Evolutionary conservation across 1,140 invertebrate species (phyloP).

Genomic region (Odontomachus brunneus): DNA sequence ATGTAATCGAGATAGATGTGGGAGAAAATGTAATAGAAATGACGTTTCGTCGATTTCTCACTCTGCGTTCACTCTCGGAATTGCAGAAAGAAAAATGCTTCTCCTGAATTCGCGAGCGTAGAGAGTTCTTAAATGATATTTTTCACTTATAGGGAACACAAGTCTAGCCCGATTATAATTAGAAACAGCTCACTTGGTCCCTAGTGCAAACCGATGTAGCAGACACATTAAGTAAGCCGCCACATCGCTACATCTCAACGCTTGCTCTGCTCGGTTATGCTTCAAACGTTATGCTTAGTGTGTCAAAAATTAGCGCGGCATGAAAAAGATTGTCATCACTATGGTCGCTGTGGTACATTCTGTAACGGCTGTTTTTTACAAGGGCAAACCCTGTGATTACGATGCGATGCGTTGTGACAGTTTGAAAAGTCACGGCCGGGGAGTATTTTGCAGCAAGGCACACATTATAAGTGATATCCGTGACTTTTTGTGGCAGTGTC

Average conservation of each 20-base stretch:
- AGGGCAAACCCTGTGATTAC: background rate
- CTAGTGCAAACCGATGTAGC: slow-evolving; percentile 73
- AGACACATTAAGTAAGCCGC: slow-evolving; percentile 73
- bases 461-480: background rate
- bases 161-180: slow-evolving; percentile 76
- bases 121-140: slow-evolving; percentile 70
- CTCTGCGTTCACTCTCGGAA: too few species aligned
- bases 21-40: too few species aligned
- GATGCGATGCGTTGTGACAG: slow-evolving; percentile 21
- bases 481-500: slow-evolving; percentile 6
- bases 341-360: background rate
- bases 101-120: slow-evolving; percentile 5
- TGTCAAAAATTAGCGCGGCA: slow-evolving; percentile 50
- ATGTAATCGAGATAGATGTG: too few species aligned
- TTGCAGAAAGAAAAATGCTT: background rate
- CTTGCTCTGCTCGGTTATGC: slow-evolving; percentile 63
- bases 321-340: slow-evolving; percentile 33
- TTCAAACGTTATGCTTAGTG: slow-evolving; percentile 59
- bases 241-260: slow-evolving; percentile 60
- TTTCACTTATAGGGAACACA: slow-evolving; percentile 76
- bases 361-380: slow-evolving; percentile 16
- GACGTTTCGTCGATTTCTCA: too few species aligned
- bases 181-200: slow-evolving; percentile 72
- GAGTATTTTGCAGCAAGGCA: slow-evolving; percentile 8
- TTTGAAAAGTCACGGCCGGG: background rate